Base-by-base conservation (phyloP, 1,140 invertebrate species). In the Tetranychus urticae region DNA sequence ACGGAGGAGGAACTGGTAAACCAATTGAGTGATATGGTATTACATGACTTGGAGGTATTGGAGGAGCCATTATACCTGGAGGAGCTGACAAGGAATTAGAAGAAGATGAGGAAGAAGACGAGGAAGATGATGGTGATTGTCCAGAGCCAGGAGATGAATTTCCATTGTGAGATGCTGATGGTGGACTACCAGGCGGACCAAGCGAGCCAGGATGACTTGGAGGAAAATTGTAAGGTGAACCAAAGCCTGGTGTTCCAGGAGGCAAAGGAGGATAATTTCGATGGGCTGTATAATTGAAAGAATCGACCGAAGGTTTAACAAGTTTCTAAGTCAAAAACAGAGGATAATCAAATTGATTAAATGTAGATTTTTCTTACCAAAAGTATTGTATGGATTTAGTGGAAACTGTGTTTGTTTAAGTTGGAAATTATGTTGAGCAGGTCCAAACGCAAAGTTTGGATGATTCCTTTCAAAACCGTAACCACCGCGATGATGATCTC, bases 171-270 rank as follows among this genome's bases (percentile, higher is more conserved):
- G 39, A 6, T 5, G 10, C 39, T 5, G 39, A 42, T 42, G 61
- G 55, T 36, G 62, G 56, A 14, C 6, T 12, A 45, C 57, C 14
- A 12, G 58, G 58, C 37, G 63, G 57, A 45, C 52, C 50, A n/a
- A 56, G 61, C n/a, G 62, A 55, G 42, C 55, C 54, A 12, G 58
- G 64, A 46, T 33, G 45, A 23, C 60, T 47, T 31, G 61, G 59
- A 5, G 63, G 62, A 52, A 31, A n/a, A 23, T n/a, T n/a, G 31
- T n/a, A 52, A 52, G 50, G 23, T 50, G 56, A 35, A 36, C 36
- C 39, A 6, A 36, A 23, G 23, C 23, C 5, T 36, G 33, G 48
- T 8, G 48, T 8, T 52, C 35, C 14, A 35, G 12, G 55, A 6
- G 35, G 62, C 6, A 59, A 47, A 23, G 61, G 63, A 2, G 60